These are phyloP conservation scores for Sebastes hubbsi DNA, from an alignment of 2,797 vertebrate genomes.

Conservation along the genomic window DNA sequence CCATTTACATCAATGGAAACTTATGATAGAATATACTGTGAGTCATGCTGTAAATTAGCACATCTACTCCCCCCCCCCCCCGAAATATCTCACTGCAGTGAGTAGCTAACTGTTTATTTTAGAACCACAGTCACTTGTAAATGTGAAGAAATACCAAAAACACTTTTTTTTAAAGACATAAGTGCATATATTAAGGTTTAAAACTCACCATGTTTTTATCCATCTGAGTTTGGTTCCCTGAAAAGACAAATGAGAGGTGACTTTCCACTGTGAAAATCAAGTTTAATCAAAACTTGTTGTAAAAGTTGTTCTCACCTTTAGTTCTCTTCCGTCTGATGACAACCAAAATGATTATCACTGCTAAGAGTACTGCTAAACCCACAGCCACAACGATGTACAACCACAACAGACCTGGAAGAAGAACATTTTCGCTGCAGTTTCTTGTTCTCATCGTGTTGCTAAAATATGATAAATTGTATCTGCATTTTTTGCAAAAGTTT, in stretches of 20 bases:
- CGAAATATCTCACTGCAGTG: not conserved
- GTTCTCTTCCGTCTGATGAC: not conserved
- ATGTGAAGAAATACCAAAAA: not conserved
- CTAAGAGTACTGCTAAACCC: not conserved
- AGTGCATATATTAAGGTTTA: not conserved
- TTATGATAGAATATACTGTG: not conserved
- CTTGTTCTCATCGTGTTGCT: no score
- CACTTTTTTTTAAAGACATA: no score
- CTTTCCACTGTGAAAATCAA: not conserved
- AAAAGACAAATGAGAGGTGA: not conserved
- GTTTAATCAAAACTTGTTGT: not conserved
- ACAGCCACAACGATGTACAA: not conserved
- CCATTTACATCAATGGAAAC: not conserved
- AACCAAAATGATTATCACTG: not conserved
- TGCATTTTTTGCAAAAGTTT: not conserved
- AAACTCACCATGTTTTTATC: slow-evolving; percentile 6
- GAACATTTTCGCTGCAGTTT: not conserved
- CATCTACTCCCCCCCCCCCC: no score
- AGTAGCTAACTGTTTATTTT: not conserved
- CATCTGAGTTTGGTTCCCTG: not conserved
- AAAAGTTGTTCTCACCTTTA: not conserved
- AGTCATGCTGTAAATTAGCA: no score
- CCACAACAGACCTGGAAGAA: not conserved
- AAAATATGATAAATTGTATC: fast-evolving
- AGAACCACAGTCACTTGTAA: not conserved